phyloP scores from a whole-genome alignment of 2,888 invertebrate species.

The Auanema freiburgensis region DNA sequence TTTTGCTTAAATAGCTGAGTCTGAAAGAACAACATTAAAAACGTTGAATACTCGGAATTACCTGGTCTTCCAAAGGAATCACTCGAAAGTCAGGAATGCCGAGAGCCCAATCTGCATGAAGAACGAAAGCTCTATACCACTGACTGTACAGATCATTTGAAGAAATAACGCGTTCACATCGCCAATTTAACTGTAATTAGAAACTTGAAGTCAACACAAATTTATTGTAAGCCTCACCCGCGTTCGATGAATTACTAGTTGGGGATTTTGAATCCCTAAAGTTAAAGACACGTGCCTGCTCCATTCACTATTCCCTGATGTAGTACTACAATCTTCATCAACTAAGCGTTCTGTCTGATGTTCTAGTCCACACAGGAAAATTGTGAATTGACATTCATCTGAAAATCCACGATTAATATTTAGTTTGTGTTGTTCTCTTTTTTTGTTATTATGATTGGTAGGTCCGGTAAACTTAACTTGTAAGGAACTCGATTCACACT shows the following conservation, averaged over 20 bases:
- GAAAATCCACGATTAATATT: not conserved
- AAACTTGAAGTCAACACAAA: not conserved
- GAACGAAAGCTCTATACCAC: constrained; percentile 52
- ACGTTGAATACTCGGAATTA: constrained; percentile 4
- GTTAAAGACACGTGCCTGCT: constrained; percentile 40
- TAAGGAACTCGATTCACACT: not conserved
- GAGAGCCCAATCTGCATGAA: constrained; percentile 54
- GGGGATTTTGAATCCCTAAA: constrained; percentile 44
- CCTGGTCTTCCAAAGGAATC: constrained; percentile 44
- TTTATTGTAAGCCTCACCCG: constrained; percentile 22
- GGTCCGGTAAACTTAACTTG: not conserved
- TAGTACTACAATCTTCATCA: constrained; percentile 37
- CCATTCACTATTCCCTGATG: constrained; percentile 38
- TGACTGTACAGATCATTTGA: constrained; percentile 42
- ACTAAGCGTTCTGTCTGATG: constrained; percentile 39
- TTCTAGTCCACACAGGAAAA: constrained; percentile 35
- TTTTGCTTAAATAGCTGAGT: constrained; percentile 52
- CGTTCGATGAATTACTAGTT: constrained; percentile 37
- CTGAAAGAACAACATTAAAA: constrained; percentile 20
- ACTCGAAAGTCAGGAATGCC: constrained; percentile 48
- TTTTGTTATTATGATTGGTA: not conserved
- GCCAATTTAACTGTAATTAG: constrained; percentile 40
- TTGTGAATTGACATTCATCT: constrained; percentile 26
- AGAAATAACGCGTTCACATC: constrained; percentile 46
- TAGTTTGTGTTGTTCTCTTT: constrained; percentile 1